Percentiles rank a stretch among this genome's conserved stretches.
Evolutionary conservation across 2,888 invertebrate genomes (phyloP).

Genomic region (Cephus sareptanus): DNA sequence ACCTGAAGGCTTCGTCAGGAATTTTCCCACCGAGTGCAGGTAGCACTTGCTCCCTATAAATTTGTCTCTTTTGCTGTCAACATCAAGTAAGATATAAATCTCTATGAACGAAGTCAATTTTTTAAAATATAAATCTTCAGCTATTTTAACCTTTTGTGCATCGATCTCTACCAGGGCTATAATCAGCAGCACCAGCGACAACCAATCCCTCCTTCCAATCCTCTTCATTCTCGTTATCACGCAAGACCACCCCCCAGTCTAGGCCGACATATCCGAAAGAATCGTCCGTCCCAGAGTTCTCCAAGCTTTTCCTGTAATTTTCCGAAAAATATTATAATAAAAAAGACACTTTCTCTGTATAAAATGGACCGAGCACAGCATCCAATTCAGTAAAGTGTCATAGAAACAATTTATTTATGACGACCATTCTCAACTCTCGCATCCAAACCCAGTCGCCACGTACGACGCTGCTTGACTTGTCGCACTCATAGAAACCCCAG

Average conservation of each 20-base stretch:
- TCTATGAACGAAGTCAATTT: neutral
- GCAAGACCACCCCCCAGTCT: neutral
- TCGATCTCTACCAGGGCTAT: neutral
- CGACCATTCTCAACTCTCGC: neutral
- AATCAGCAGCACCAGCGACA: slow-evolving; percentile 3
- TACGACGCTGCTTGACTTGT: neutral
- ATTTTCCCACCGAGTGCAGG: slow-evolving; percentile 74
- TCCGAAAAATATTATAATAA: neutral
- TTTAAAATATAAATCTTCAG: neutral
- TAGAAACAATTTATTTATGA: neutral
- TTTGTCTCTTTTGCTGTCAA: slow-evolving; percentile 71
- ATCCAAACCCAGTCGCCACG: neutral
- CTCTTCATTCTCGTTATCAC: neutral
- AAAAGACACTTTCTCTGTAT: neutral
- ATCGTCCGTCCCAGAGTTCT: neutral
- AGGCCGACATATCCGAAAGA: neutral
- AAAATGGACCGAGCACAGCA: neutral
- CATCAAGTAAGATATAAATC: neutral
- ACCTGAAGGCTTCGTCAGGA: slow-evolving; percentile 73
- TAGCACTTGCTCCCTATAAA: slow-evolving; percentile 73
- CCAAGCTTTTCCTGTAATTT: neutral
- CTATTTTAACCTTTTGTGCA: slow-evolving; percentile 11
- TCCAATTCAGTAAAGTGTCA: neutral
- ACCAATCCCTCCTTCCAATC: neutral
- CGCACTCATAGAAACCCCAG: neutral